Conservation (phyloP, 1,140 invertebrate genomes). For the Aphelinus certus region DNA sequence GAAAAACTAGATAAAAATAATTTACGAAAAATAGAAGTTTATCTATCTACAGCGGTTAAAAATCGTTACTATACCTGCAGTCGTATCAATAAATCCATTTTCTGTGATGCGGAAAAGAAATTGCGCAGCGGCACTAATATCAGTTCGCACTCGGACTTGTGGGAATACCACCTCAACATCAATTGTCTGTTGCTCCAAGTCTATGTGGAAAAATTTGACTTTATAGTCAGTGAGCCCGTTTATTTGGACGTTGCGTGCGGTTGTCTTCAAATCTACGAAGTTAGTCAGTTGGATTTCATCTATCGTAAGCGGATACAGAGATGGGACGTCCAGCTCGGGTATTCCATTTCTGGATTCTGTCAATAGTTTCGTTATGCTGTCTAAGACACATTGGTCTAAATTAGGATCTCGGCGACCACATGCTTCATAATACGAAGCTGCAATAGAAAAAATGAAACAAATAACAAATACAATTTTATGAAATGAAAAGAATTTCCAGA, state of each 20-base stretch:
- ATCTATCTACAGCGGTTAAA: too few species aligned
- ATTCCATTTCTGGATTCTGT: constrained; percentile 69
- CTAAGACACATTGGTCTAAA: constrained; percentile 68
- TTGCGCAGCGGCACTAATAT: constrained; percentile 68
- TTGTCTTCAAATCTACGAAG: constrained; percentile 59
- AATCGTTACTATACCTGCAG: constrained; percentile 39
- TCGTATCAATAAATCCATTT: constrained; percentile 49
- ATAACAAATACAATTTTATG: too few species aligned
- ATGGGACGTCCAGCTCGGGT: constrained; percentile 71
- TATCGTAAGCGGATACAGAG: constrained; percentile 71
- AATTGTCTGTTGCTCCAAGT: constrained; percentile 65
- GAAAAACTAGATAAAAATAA: too few species aligned
- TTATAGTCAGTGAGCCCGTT: constrained; percentile 65
- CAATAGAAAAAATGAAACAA: constrained; percentile 40
- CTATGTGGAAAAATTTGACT: constrained; percentile 64
- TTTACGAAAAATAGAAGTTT: too few species aligned
- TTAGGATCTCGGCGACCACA: constrained; percentile 72
- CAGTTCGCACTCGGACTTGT: constrained; percentile 64
- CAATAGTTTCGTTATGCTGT: constrained; percentile 67
- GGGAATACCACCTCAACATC: constrained; percentile 63
- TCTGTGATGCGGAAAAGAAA: constrained; percentile 62
- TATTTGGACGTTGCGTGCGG: constrained; percentile 65
- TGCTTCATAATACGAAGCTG: constrained; percentile 73
- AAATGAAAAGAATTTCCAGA: too few species aligned
- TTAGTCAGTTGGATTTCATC: constrained; percentile 61